Evolutionary conservation across 1,140 invertebrate species (phyloP), one percentile per base, ranked within the genome.

Genomic region (Vanessa atalanta): DNA sequence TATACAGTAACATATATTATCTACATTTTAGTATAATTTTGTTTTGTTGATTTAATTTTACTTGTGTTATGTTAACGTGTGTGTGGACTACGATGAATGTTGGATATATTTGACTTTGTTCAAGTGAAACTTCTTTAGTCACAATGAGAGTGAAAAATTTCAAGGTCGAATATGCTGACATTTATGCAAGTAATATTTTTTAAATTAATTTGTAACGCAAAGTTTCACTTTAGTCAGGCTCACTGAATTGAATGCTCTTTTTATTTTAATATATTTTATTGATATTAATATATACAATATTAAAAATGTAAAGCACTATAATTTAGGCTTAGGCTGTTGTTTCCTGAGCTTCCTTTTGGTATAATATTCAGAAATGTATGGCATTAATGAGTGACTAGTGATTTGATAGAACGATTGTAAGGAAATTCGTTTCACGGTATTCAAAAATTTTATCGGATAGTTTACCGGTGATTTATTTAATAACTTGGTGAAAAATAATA

Each of bases 11-110:
- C 9, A n/a, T 53, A 7, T 53, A 53, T 23, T 23, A 23, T 57
- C 20, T 23, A 23, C 20, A 57, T 57, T 23, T 23, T 26, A 57
- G 11, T 16, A 14, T 23, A 23, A 23, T 23, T 5, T 57, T 7
- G 31, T 15, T 50, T 14, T n/a, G 7, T n/a, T 14, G 14, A 51
- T 51, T 51, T n/a, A 51, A 15, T 37, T 15, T 37, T 61, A 37
- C 53, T 61, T 61, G 26, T 37, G 9, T 60, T 60, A 60, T 37
- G 57, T 60, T 37, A 37, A 60, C 26, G 57, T 60, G 23, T 61
- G 57, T 61, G 57, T 61, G 31, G 31, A 20, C 20, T 53, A 53
- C 51, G 23, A 23, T 57, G 53, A 57, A 23, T 57, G 20, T 57
- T 55, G 16, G 53, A 20, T 16, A 8, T 20, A 23, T 57, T 57